Base-by-base conservation (phyloP, 2,797 vertebrate genomes). In the Naso thynnoides region DNA sequence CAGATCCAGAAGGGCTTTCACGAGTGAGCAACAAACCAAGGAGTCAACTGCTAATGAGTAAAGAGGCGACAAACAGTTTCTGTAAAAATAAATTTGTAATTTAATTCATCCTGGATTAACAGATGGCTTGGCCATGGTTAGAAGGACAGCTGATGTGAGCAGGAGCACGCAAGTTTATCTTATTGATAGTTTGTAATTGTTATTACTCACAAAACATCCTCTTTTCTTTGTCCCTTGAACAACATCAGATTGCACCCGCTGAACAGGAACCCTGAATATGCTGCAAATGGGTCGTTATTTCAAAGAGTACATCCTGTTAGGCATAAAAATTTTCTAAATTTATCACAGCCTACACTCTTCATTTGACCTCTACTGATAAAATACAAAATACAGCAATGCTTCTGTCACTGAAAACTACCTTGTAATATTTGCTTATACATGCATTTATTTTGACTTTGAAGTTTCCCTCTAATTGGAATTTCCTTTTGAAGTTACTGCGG, bases 401-500 rank as follows among this genome's bases (percentile, higher is more conserved):
- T 15, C 33, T 66, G 70, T 77, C 73, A 50, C 47, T 38, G 64
- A 56, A 59, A 73, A 26, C 16, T 38, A 70, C 58, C 27, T 57
- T 61, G 21, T 29, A 76, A 42, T 60, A 82, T 84, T 55, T 78
- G 63, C 68, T 72, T 77, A 83, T 82, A 73, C 49, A 79, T 76
- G 56, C 71, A 83, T 59, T 72, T 86, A 76, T 57, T 70, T 64
- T 65, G 24, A 50, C 87, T 93, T 90, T 90, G 75, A 87, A 85
- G 76, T 84, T 66, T 52, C 61, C 36, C 38, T 76, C 58, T 91
- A 80, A 90, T 89, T 85, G 78, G 53, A 31, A 49, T 82, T 87
- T 86, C 48, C 70, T 81, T 92, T 89, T 89, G 78, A 91, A 89
- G 87, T 81, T 36, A n/a, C 53, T 33, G n/a, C 8, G 16, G 27